Conservation (phyloP, 2,797 vertebrate species). For the Neosilurus mollespiculum region DNA sequence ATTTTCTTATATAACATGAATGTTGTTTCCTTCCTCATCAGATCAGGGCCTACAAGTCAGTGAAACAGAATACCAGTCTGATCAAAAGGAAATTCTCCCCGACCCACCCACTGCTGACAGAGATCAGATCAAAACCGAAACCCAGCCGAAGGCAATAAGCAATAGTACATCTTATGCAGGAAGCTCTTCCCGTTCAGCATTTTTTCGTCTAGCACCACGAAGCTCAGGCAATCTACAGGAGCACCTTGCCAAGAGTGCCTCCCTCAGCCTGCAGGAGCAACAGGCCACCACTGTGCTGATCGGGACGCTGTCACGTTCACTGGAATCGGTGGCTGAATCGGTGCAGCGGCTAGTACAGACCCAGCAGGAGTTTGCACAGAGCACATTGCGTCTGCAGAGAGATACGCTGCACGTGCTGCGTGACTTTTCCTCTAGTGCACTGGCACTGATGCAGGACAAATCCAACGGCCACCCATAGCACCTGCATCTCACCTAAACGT, state of each 20-base stretch:
- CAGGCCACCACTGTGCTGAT: conserved; percentile 69
- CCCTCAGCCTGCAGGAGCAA: conserved; percentile 76
- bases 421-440: conserved; percentile 72
- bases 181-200: neutral
- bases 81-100: conserved; percentile 17
- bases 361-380: conserved; percentile 75
- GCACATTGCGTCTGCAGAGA: conserved; percentile 74
- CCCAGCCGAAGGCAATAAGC: conserved; percentile 17
- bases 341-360: conserved; percentile 75
- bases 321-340: conserved; percentile 72
- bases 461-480: conserved; percentile 51
- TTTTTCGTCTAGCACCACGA: conserved; percentile 25
- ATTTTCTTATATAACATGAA: neutral
- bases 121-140: conserved; percentile 49
- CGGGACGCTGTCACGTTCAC: conserved; percentile 70
- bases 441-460: conserved; percentile 73
- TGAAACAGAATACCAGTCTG: conserved; percentile 23
- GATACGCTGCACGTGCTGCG: conserved; percentile 73
- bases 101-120: conserved; percentile 5
- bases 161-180: neutral
- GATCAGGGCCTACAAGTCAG: conserved; percentile 11
- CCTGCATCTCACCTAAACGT: neutral
- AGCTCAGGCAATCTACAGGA: conserved; percentile 42
- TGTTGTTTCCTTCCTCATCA: conserved; percentile 22
- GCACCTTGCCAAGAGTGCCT: conserved; percentile 65